A percentile compares a stretch with the other conserved stretches of the same genome.
phyloP scores from a whole-genome alignment of 2,113 vertebrate genomes.

The Macroglossus sobrinus region DNA sequence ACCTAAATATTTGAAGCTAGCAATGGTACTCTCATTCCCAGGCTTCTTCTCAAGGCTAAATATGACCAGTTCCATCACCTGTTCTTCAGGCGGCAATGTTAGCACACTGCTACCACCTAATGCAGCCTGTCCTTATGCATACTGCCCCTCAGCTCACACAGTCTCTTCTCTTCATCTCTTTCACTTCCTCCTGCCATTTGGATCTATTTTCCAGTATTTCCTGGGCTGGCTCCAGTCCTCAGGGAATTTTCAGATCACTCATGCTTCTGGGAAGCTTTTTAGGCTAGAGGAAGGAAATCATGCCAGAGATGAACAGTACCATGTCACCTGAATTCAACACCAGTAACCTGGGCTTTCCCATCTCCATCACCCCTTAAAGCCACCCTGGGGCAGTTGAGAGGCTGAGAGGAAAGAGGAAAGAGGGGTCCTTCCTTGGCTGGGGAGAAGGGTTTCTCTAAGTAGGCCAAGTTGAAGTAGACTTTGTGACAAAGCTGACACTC shows the following conservation, averaged over 20 bases:
- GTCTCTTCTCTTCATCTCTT: not conserved
- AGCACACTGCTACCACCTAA: not conserved
- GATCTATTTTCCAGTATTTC: not conserved
- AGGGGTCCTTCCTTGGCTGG: not conserved
- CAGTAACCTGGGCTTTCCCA: not conserved
- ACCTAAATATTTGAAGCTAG: not conserved
- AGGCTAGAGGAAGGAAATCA: slow-evolving; percentile 3
- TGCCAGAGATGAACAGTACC: not conserved
- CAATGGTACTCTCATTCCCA: not conserved
- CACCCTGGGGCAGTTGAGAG: not conserved
- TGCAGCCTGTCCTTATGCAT: too few relatives aligned
- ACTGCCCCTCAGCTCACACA: fast-evolving
- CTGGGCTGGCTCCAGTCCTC: not conserved
- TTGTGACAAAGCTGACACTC: not conserved
- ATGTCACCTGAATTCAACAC: not conserved
- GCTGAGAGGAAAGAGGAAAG: not conserved
- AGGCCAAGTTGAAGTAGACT: not conserved
- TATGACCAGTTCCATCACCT: not conserved
- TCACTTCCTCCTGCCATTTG: not conserved
- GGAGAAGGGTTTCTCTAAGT: not conserved
- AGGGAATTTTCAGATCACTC: slow-evolving; percentile 50
- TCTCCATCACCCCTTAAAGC: not conserved
- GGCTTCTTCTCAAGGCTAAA: not conserved
- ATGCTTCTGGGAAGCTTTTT: slow-evolving; percentile 44
- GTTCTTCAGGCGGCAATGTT: not conserved